Percentiles rank a stretch among this genome's conserved stretches.
Conservation (phyloP, 2,888 invertebrate species). For the Dorcus parallelipipedus region DNA sequence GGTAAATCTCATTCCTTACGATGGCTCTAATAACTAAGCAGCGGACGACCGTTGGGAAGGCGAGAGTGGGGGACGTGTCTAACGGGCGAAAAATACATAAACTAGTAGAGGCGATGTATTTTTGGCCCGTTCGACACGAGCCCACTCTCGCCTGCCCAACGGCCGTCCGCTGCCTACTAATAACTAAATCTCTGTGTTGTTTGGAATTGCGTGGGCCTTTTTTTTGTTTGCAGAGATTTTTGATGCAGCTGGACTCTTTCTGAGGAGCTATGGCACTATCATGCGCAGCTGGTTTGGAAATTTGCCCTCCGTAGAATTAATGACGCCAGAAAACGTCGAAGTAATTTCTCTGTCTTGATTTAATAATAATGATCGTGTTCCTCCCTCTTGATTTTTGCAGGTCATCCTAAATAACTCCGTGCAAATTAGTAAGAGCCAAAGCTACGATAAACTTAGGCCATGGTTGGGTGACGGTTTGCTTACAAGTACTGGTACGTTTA, state of each 20-base stretch:
- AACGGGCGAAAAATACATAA: too few relatives aligned
- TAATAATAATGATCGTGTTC: neutral
- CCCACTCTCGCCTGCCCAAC: too few relatives aligned
- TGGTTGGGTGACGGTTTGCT: constrained; percentile 16
- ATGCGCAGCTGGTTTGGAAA: constrained; percentile 10
- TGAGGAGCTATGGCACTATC: neutral
- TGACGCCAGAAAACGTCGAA: constrained; percentile 9
- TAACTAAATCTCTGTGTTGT: too few relatives aligned
- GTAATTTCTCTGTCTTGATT: neutral
- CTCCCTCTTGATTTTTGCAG: neutral
- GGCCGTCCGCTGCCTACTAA: too few relatives aligned
- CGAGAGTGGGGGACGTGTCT: too few relatives aligned
- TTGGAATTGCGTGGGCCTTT: too few relatives aligned
- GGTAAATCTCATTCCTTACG: neutral
- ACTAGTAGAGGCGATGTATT: too few relatives aligned
- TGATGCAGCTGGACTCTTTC: too few relatives aligned
- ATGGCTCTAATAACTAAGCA: too few relatives aligned
- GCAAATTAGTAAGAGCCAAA: constrained; percentile 7
- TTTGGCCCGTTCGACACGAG: too few relatives aligned
- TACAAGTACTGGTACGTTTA: constrained; percentile 10
- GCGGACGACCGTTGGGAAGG: too few relatives aligned
- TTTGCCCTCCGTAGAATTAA: constrained; percentile 7
- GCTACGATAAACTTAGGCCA: constrained; percentile 7
- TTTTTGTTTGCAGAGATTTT: too few relatives aligned
- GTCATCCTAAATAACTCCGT: constrained; percentile 12